Evolutionary conservation across 2,113 vertebrate species (phyloP).

Genomic region (Hirundichthys speculiger): DNA sequence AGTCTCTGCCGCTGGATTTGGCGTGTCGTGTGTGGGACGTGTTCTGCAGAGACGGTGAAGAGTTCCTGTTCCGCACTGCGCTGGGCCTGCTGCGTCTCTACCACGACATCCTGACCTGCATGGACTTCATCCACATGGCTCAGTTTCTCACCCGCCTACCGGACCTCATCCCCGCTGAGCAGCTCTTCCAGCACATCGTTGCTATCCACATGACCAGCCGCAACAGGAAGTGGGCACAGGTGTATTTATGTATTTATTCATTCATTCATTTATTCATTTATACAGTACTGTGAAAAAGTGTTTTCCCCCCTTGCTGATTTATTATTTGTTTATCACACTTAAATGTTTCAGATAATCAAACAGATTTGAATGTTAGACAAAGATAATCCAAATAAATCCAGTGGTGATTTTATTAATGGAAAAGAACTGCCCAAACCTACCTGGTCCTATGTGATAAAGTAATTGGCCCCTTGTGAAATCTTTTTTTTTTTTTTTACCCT

Average conservation of each 20-base stretch:
- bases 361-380: too few relatives aligned
- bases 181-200: constrained; percentile 89
- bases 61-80: constrained; percentile 94
- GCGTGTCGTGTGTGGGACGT: constrained; percentile 97
- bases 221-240: constrained; percentile 94
- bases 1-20: constrained; percentile 91
- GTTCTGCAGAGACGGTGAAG: constrained; percentile 94
- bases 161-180: constrained; percentile 86
- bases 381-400: too few relatives aligned
- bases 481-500: too few relatives aligned
- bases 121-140: constrained; percentile 98
- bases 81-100: constrained; percentile 91
- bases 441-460: too few relatives aligned
- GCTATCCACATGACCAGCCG: constrained; percentile 91
- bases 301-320: too few relatives aligned
- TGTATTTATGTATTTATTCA: constrained; percentile 40
- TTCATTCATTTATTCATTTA: too few relatives aligned
- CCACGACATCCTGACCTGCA: constrained; percentile 89
- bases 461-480: too few relatives aligned
- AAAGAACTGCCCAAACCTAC: too few relatives aligned
- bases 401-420: too few relatives aligned
- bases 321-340: too few relatives aligned
- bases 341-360: too few relatives aligned
- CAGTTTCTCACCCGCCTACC: constrained; percentile 95
- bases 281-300: too few relatives aligned